A percentile compares a stretch with the other conserved stretches of the same genome.
These are phyloP conservation scores for Coilia nasus DNA, from an alignment of 2,797 vertebrate species.

Conservation along the genomic window DNA sequence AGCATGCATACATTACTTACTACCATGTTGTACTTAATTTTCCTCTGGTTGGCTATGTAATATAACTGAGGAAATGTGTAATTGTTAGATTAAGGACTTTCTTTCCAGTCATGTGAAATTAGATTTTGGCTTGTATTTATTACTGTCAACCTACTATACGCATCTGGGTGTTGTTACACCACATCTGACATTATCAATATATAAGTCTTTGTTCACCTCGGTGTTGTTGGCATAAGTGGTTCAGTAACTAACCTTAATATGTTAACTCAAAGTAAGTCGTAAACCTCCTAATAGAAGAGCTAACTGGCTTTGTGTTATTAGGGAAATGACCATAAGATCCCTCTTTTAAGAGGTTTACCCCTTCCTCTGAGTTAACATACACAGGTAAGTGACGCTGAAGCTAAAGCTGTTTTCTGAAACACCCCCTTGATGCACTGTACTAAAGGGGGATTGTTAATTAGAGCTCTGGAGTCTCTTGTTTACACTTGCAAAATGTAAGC, in stretches of 20 bases:
- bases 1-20: background rate
- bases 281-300: no score
- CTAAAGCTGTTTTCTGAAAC: background rate
- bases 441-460: background rate
- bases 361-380: no score
- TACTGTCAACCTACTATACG: background rate
- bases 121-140: background rate
- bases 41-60: background rate
- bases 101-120: background rate
- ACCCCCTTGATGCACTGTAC: background rate
- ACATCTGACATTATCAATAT: background rate
- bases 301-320: no score
- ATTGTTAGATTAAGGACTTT: background rate
- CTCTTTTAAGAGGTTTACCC: no score
- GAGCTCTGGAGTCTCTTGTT: background rate
- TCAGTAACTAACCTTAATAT: no score
- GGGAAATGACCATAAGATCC: no score
- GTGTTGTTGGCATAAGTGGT: no score
- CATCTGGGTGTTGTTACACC: background rate
- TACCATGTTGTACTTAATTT: background rate
- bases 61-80: background rate
- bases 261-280: no score
- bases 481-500: conserved; percentile 9
- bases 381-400: no score
- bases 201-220: background rate